Percentiles rank a stretch among this genome's conserved stretches.
These are phyloP conservation scores for Equus przewalskii DNA, from an alignment of 2,113 vertebrate genomes.

Conservation along the genomic window DNA sequence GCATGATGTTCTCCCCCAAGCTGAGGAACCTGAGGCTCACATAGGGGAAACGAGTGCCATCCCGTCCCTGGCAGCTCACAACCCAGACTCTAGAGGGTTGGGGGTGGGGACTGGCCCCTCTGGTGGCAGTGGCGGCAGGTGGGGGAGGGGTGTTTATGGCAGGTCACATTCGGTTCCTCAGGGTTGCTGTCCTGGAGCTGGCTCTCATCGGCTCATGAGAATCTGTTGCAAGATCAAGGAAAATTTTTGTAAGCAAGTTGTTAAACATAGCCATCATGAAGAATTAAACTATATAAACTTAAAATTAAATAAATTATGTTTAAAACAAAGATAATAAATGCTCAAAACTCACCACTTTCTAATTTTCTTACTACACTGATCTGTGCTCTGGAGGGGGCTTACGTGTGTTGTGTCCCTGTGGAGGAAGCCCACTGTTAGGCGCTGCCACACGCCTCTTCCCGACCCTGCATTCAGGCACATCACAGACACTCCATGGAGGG, in stretches of 20 bases:
- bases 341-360: neutral
- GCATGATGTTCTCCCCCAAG: neutral
- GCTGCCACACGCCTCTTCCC: neutral
- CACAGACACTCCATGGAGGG: neutral
- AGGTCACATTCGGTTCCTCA: neutral
- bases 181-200: neutral
- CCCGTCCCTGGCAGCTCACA: neutral
- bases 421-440: rapidly evolving
- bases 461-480: rapidly evolving
- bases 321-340: neutral
- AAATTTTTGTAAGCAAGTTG: neutral
- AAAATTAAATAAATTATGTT: neutral
- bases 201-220: neutral
- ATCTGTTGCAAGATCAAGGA: neutral
- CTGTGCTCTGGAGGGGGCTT: no score
- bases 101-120: neutral
- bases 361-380: neutral
- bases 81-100: neutral
- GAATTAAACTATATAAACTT: neutral
- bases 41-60: neutral
- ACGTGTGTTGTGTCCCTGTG: rapidly evolving
- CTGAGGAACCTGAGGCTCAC: neutral
- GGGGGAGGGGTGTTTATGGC: neutral
- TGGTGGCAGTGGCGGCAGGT: no score
- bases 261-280: neutral